Base-by-base conservation (phyloP, 1,140 invertebrate species). In the Daktulosphaira vitifoliae region DNA sequence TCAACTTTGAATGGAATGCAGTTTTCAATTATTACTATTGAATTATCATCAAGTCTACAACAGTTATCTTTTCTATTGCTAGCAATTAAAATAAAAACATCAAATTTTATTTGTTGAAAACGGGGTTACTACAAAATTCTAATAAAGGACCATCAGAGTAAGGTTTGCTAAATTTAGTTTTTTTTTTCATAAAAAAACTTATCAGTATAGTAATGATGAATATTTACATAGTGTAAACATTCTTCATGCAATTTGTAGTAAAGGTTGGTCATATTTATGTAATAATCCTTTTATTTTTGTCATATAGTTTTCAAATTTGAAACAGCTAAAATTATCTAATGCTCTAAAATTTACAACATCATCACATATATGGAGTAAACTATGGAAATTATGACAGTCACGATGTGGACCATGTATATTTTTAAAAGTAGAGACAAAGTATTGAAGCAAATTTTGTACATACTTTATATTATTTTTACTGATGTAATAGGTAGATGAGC, bases 271-370 rank as follows among this genome's bases (percentile, higher is more conserved):
- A 44, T 68, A 65, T 64, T 68, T 69, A 51, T 69, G 66, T n/a
- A 75, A 22, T 9, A 69, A 51, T 50, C 65, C 69, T 71, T 79
- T 78, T 15, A 78, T 65, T 56, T 70, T 50, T 46, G 70, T 56
- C 42, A 78, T 66, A 66, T 71, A 73, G 69, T 75, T 78, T 73
- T 80, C 77, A 74, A 77, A 78, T 20, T 66, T 68, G 16, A 69
- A 66, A 18, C 62, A 25, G 25, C 42, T 50, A n/a, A 33, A 39
- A 26, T 68, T 71, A 65, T 79, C 74, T 20, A 78, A 65, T 20
- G 68, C n/a, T 6, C 76, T 76, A 72, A 73, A 74, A 13, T 67
- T 67, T 68, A 68, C 64, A 18, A 72, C 74, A 72, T 80, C 77
- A 67, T 72, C 68, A 44, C 71, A 50, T 33, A 80, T 59, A 71